Percentiles rank a stretch among this genome's conserved stretches.
Evolutionary conservation across 2,888 invertebrate species (phyloP).

Genomic region (Idaea dimidiata): DNA sequence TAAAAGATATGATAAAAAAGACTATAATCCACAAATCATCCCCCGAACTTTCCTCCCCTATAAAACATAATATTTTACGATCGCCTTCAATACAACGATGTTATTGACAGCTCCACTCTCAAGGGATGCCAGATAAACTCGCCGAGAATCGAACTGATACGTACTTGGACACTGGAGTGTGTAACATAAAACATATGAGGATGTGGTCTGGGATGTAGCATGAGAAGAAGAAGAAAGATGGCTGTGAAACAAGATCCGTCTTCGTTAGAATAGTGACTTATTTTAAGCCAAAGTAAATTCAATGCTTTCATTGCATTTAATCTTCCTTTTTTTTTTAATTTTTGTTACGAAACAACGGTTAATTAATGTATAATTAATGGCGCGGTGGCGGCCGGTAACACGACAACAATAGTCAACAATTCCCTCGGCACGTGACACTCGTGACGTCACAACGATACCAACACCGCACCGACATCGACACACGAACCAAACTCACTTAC

Average conservation of each 20-base stretch:
- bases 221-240: too few relatives aligned
- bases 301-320: too few relatives aligned
- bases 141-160: neutral
- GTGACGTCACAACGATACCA: neutral
- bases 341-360: too few relatives aligned
- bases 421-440: neutral
- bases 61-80: neutral
- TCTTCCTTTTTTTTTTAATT: too few relatives aligned
- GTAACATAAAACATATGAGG: neutral
- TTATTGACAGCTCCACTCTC: neutral
- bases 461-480: neutral
- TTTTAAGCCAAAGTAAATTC: too few relatives aligned
- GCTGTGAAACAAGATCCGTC: too few relatives aligned
- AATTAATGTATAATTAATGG: too few relatives aligned
- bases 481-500: neutral
- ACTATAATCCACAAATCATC: neutral
- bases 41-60: neutral
- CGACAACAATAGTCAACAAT: neutral
- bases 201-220: too few relatives aligned
- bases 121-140: neutral
- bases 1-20: neutral
- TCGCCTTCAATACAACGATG: neutral
- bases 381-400: too few relatives aligned
- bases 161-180: neutral
- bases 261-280: too few relatives aligned